These are phyloP conservation scores for Chelon labrosus DNA, from an alignment of 2,797 vertebrate species.

Conservation along the genomic window DNA sequence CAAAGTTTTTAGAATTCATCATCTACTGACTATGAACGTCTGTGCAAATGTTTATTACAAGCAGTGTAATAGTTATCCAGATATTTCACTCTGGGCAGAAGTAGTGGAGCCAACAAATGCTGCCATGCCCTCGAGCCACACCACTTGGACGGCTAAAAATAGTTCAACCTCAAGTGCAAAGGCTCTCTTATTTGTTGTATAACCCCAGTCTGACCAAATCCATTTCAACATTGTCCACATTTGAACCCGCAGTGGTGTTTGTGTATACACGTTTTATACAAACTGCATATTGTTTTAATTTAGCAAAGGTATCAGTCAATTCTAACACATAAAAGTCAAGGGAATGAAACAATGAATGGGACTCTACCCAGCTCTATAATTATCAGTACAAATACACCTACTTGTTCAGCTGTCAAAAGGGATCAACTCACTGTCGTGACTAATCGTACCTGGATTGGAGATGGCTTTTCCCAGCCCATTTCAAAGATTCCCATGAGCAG, in stretches of 20 bases:
- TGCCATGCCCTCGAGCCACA: neutral
- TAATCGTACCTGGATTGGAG: conserved; percentile 95
- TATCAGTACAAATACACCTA: neutral
- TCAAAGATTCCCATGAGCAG: conserved; percentile 99
- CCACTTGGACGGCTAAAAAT: neutral
- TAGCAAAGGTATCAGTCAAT: neutral
- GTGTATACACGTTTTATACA: too few species aligned
- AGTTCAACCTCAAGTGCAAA: neutral
- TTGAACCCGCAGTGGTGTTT: neutral
- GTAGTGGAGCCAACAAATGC: neutral
- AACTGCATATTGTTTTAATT: too few species aligned
- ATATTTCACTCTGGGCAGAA: neutral
- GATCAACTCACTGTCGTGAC: neutral
- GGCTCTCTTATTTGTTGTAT: neutral
- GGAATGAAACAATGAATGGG: neutral
- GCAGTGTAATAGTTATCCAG: neutral
- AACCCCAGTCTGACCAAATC: neutral
- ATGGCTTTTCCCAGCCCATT: conserved; percentile 99
- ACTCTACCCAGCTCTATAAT: neutral
- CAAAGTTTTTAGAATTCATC: neutral
- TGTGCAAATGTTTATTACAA: neutral
- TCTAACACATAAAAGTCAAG: neutral
- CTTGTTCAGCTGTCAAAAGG: neutral
- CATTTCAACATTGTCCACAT: neutral
- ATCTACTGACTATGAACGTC: neutral